phyloP scores from a whole-genome alignment of 2,113 vertebrate genomes.

The Microcebus lehilahytsara region DNA sequence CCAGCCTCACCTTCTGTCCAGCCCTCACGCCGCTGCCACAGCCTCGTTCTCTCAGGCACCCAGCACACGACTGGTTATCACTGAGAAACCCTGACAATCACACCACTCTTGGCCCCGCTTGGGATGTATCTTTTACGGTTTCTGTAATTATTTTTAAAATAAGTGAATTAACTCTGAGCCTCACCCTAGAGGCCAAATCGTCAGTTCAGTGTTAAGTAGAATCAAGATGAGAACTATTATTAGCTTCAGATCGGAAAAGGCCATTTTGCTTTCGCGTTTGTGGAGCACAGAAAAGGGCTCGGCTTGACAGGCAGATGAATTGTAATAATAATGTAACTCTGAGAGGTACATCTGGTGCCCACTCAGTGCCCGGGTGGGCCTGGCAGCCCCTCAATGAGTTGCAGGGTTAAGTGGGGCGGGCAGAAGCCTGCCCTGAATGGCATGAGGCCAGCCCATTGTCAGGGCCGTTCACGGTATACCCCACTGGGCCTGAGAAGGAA shows the following conservation, averaged over 20 bases:
- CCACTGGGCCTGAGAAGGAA: background rate
- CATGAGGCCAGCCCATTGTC: background rate
- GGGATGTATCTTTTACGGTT: conserved; percentile 62
- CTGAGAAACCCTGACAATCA: conserved; percentile 28
- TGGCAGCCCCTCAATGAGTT: background rate
- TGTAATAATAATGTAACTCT: conserved; percentile 18
- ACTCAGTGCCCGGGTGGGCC: background rate
- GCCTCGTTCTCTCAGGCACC: background rate
- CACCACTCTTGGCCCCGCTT: background rate
- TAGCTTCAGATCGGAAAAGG: conserved; percentile 63
- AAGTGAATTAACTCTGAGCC: conserved; percentile 75
- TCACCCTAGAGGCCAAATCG: conserved; percentile 73
- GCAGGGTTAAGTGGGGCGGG: background rate
- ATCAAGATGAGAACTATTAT: conserved; percentile 73
- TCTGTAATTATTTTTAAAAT: conserved; percentile 78
- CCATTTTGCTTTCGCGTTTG: conserved; percentile 51
- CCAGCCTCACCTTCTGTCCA: background rate
- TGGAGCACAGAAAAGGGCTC: conserved; percentile 29
- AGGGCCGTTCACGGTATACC: background rate
- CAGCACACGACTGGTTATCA: conserved; percentile 49
- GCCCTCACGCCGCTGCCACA: background rate
- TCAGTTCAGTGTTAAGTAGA: conserved; percentile 71
- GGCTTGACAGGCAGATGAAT: conserved; percentile 22
- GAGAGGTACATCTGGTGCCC: background rate
- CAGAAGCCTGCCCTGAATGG: background rate